Evolutionary conservation across 2,888 invertebrate species (phyloP), one percentile per base, ranked within the genome.

Genomic region (Colletes collaris): DNA sequence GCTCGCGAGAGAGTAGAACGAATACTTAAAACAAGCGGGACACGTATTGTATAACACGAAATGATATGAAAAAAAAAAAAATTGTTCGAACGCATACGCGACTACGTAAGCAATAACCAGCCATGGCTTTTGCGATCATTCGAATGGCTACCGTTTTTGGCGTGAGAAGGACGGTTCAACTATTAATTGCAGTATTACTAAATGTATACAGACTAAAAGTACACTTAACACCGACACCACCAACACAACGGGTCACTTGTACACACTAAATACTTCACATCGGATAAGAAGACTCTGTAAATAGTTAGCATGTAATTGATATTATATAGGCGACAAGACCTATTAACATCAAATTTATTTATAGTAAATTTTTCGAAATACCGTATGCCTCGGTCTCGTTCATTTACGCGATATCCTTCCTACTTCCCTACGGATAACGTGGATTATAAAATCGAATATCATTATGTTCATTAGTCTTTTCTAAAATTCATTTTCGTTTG

Each of bases 101-200:
- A 76, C 71, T 53, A 86, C 83, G 88, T 87, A 84, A 88, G 86
- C 89, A 89, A 88, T 86, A 86, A 88, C 27, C 86, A 89, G 68
- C 76, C 59, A 82, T 78, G 77, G 79, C 79, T 84, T 27, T 88
- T 88, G 88, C 88, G 82, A 79, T 68, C 73, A 76, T 81, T 76
- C 66, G 75, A 67, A 79, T 86, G 87, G 85, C 88, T 88, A 87
- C 78, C 82, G 86, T 87, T 87, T 27, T 86, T 82, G 82, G 81
- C 81, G 75, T 81, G 76, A 79, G 71, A 76, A 79, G 68, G 83
- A 82, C 89, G 89, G 88, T 91, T 90, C 88, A 86, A 91, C 90
- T 92, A 92, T 91, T 90, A 90, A 91, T 91, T 88, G 87, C 92
- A 92, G 92, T 92, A 92, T 92, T 92, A 92, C 87, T 91, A 90